Conservation (phyloP, 2,113 vertebrate species). For the Malurus alboscapulatus region DNA sequence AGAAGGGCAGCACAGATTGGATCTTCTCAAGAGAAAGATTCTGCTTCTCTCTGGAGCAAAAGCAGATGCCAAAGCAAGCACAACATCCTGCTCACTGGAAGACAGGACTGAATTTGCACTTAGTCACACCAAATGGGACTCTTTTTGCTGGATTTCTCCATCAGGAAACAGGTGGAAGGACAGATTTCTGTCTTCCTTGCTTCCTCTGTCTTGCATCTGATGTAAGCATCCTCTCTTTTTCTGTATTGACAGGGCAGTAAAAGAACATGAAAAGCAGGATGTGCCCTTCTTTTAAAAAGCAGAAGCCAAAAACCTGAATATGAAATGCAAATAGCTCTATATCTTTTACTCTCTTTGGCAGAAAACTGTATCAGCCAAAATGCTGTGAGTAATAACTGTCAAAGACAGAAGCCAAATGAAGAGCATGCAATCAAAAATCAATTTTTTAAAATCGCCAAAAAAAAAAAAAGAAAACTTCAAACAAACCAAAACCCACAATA, state of each 20-base stretch:
- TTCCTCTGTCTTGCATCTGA: constrained; percentile 24
- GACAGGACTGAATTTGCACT: constrained; percentile 5
- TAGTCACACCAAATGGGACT: background rate
- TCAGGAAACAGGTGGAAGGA: constrained; percentile 36
- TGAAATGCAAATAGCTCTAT: background rate
- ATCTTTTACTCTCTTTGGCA: constrained; percentile 12
- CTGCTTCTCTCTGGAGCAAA: background rate
- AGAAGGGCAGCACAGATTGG: background rate
- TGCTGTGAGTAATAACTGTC: constrained; percentile 63
- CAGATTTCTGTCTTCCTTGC: constrained; percentile 37
- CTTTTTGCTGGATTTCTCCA: background rate
- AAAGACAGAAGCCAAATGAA: constrained; percentile 21
- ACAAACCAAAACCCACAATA: background rate
- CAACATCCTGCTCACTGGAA: background rate
- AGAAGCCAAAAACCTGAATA: constrained; percentile 10
- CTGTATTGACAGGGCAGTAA: background rate
- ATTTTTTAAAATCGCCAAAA: background rate
- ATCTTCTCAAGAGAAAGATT: background rate
- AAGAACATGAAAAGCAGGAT: constrained; percentile 16
- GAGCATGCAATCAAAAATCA: background rate
- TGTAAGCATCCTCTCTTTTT: background rate
- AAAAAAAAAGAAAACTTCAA: background rate
- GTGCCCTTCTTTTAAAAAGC: background rate
- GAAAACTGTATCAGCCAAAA: background rate
- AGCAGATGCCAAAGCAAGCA: constrained; percentile 18